phyloP scores from a whole-genome alignment of 2,113 vertebrate genomes.

The Gallinago media region DNA sequence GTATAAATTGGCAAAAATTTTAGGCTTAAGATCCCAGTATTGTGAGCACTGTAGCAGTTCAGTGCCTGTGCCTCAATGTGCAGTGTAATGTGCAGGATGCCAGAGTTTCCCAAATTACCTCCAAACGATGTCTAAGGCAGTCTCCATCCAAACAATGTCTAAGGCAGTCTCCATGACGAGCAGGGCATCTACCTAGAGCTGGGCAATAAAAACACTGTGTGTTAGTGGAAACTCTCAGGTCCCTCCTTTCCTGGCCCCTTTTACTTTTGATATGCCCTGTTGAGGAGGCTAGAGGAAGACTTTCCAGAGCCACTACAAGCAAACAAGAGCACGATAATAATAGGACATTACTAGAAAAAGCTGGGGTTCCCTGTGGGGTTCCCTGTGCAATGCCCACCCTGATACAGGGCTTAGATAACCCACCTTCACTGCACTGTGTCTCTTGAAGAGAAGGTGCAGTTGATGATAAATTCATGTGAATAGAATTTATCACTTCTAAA shows the following conservation, averaged over 20 bases:
- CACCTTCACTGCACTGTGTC: neutral
- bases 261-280: neutral
- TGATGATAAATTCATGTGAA: neutral
- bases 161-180: neutral
- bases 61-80: neutral
- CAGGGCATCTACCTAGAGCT: neutral
- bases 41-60: neutral
- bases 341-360: neutral
- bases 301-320: neutral
- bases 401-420: neutral
- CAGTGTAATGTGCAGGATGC: neutral
- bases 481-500: neutral
- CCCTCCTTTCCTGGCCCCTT: neutral
- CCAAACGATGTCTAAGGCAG: neutral
- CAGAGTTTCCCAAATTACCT: neutral
- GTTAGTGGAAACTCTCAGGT: neutral
- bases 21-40: neutral
- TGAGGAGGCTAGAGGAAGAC: neutral
- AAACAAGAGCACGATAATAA: neutral
- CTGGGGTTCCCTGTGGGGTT: fast-evolving
- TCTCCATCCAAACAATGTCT: neutral
- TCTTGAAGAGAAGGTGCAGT: neutral
- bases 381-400: neutral
- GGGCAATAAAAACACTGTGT: fast-evolving
- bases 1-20: neutral